Percentiles rank a stretch among this genome's conserved stretches.
Evolutionary conservation across 2,113 vertebrate genomes (phyloP).

Genomic region (Atractosteus spatula): DNA sequence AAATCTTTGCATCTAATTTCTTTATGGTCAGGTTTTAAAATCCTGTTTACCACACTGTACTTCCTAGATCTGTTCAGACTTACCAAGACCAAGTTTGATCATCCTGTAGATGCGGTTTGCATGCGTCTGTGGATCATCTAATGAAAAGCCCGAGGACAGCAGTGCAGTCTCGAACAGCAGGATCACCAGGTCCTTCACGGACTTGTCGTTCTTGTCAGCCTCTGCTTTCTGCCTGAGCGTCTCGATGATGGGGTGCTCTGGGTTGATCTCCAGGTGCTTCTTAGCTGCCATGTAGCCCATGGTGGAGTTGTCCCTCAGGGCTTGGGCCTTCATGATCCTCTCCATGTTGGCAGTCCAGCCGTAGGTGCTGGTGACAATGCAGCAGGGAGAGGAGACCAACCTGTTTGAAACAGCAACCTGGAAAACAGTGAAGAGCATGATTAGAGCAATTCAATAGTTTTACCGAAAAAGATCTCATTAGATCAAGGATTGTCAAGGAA

Average conservation of each 20-base stretch:
- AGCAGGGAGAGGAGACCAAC: slow-evolving; percentile 73
- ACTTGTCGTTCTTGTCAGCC: slow-evolving; percentile 82
- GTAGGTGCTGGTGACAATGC: slow-evolving; percentile 70
- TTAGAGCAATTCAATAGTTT: background rate
- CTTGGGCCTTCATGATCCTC: slow-evolving; percentile 80
- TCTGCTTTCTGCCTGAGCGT: slow-evolving; percentile 79
- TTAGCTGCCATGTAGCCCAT: slow-evolving; percentile 85
- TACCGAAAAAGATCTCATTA: background rate
- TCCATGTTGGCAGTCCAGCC: slow-evolving; percentile 86
- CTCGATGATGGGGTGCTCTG: slow-evolving; percentile 74
- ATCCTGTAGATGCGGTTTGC: slow-evolving; percentile 79
- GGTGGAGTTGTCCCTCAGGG: slow-evolving; percentile 74
- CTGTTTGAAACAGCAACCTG: slow-evolving; percentile 76
- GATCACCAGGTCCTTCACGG: slow-evolving; percentile 80
- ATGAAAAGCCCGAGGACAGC: slow-evolving; percentile 76
- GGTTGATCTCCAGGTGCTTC: slow-evolving; percentile 78
- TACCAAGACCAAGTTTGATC: slow-evolving; percentile 41
- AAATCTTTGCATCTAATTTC: too few relatives aligned
- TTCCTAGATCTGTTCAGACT: slow-evolving; percentile 4
- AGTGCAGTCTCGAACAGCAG: slow-evolving; percentile 74
- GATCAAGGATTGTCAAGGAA: background rate
- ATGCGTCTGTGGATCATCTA: slow-evolving; percentile 81
- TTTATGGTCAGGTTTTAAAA: too few relatives aligned
- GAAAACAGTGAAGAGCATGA: background rate
- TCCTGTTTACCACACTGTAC: too few relatives aligned